Base-by-base conservation (phyloP, 2,797 vertebrate species). In the Mormyrops boulengeri region DNA sequence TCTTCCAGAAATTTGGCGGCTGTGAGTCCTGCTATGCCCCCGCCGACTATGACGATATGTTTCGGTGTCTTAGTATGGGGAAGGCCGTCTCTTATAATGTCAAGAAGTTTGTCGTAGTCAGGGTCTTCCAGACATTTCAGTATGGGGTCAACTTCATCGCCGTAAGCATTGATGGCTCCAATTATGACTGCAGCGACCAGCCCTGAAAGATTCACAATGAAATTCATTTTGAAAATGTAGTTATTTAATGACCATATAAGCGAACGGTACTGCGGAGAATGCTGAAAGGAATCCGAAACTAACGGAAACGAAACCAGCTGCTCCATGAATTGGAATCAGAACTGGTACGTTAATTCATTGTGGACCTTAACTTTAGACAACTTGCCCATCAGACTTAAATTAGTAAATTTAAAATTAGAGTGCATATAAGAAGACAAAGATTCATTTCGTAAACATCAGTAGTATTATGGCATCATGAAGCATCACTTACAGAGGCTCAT, bases 71-170 rank as follows among this genome's bases (percentile, higher is more conserved):
- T 92, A 0, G 96, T 84, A n/a, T 90, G 89, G 2, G 95, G 95
- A 4, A 98, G 96, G 5, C 97, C 97, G 87, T 93, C 90, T 0
- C 94, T 91, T 57, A 95, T 92, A 0, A 97, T 94, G 82, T 91
- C 88, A 2, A 97, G 93, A 3, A 98, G 96, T 88, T 95, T 93
- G 1, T 92, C 91, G 53, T 97, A 97, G 94, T 98, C 97, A 0
- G 91, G 77, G 85, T 98, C 97, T 0, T 93, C 92, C 41, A 97
- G 94, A 90, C 97, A 98, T 0, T 95, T 95, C 1, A 90, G 89
- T 8, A 98, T 92, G 26, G 95, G 95, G 93, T 96, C 96, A 3
- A 91, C 92, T 4, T 77, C 88, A 88, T 90, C 91, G 62, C 93
- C 94, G 9, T 89, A 93, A 19, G 92, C 93, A 34, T 90, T 90